phyloP scores from a whole-genome alignment of 2,797 vertebrate species.

The Anabas testudineus region DNA sequence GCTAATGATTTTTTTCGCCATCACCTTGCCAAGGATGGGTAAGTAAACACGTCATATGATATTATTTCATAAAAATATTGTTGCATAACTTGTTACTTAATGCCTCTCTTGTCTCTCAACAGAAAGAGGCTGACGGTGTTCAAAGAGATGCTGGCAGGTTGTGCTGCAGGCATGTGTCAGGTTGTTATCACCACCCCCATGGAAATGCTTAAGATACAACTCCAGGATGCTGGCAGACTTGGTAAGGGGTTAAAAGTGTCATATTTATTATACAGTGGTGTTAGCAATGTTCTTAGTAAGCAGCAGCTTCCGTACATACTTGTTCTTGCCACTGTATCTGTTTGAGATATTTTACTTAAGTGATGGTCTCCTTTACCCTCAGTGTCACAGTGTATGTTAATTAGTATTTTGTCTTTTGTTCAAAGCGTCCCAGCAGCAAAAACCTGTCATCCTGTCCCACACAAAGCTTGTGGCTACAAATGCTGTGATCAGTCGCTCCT shows the following conservation, averaged over 20 bases:
- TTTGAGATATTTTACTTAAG: neutral
- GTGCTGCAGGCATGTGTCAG: slow-evolving; percentile 89
- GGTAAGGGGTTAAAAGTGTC: slow-evolving; percentile 60
- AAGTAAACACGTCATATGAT: neutral
- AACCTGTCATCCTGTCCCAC: slow-evolving; percentile 74
- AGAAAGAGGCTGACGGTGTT: slow-evolving; percentile 85
- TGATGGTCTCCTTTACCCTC: neutral
- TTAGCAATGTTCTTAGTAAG: no score
- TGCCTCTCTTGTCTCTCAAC: slow-evolving; percentile 21
- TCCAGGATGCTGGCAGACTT: slow-evolving; percentile 88
- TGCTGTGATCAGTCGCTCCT: slow-evolving; percentile 84
- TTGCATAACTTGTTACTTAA: neutral
- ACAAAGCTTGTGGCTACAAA: slow-evolving; percentile 81
- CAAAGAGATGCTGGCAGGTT: slow-evolving; percentile 90
- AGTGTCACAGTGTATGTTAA: neutral
- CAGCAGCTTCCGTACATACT: no score
- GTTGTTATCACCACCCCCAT: slow-evolving; percentile 90
- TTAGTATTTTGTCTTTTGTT: neutral
- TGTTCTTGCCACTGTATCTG: no score
- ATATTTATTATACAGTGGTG: no score
- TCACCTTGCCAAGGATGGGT: slow-evolving; percentile 85
- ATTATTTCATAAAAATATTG: rapidly evolving
- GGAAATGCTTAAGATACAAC: slow-evolving; percentile 92
- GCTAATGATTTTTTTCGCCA: slow-evolving; percentile 88
- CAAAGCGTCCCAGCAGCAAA: slow-evolving; percentile 85